Evolutionary conservation across 2,113 vertebrate genomes (phyloP), one percentile per base, ranked within the genome.

Genomic region (Puntigrus tetrazona): DNA sequence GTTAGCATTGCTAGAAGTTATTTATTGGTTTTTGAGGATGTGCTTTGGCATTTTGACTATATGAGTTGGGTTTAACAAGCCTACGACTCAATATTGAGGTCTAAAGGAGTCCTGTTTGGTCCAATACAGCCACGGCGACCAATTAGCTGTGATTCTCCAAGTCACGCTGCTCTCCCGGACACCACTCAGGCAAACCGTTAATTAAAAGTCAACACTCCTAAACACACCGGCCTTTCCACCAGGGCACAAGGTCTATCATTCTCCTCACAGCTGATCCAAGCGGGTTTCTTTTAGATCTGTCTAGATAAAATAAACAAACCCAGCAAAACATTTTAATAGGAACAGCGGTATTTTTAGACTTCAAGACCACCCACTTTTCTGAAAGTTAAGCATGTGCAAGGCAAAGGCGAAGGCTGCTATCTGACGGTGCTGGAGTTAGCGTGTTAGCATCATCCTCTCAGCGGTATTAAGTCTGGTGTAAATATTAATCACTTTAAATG

Each of bases 401-500:
- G 67, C 50, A 59, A 87, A 67, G 78, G 81, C 81, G 47, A 78
- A 50, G 85, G 14, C 59, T 63, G 65, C n/a, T 47, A 73, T 18
- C 34, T 55, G 7, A 41, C 43, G 80, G 73, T 89, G 82, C 61
- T 76, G 25, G 25, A 76, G 72, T 61, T 65, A 47, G 41, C n/a
- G 5, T 45, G 41, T 74, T 74, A 88, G 82, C 65, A 76, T 82
- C 85, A 59, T 89, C 87, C 63, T 63, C 69, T 57, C 73, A 87
- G 85, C 80, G 82, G 86, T 78, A 89, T 92, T 90, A 91, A 69
- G 74, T 84, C 77, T 45, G 27, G 84, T 7, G 83, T 80, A 86
- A 83, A 86, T 72, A 41, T 84, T 90, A 91, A 92, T 93, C 92
- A 86, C 89, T 78, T 78, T 34, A 85, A 92, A 92, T 88, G 87